Evolutionary conservation across 2,888 invertebrate species (phyloP).

Genomic region (Erynnis tages): DNA sequence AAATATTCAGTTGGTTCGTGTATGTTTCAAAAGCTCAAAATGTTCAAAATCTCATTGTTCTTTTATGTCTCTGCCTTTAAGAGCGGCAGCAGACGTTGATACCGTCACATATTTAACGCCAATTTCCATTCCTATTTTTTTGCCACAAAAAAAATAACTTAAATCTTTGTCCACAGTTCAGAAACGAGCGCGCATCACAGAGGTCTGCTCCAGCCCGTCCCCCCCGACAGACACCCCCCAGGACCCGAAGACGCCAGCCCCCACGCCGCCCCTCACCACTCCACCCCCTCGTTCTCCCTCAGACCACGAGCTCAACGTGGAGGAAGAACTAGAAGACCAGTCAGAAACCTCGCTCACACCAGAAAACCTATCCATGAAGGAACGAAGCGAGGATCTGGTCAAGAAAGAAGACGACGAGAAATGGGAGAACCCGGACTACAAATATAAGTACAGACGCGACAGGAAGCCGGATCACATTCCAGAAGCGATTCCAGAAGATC

Average conservation of each 20-base stretch:
- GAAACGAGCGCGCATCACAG: constrained; percentile 74
- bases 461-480: constrained; percentile 47
- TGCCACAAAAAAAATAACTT: too few species aligned
- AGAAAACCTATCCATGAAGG: constrained; percentile 91
- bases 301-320: constrained; percentile 79
- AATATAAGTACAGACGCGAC: constrained; percentile 69
- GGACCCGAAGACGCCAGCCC: constrained; percentile 59
- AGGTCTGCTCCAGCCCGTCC: constrained; percentile 70
- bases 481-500: constrained; percentile 43
- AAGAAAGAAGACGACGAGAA: constrained; percentile 76
- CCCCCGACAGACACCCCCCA: constrained; percentile 53
- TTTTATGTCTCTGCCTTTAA: too few species aligned
- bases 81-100: too few species aligned
- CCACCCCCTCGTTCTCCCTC: constrained; percentile 74
- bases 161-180: constrained; percentile 71
- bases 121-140: too few species aligned
- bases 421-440: constrained; percentile 67
- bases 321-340: constrained; percentile 78
- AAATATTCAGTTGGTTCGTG: too few species aligned
- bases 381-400: constrained; percentile 74
- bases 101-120: too few species aligned
- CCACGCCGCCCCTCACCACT: constrained; percentile 58
- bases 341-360: constrained; percentile 84
- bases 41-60: too few species aligned
- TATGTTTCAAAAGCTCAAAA: too few species aligned